Evolutionary conservation across 2,888 invertebrate species (phyloP).

Genomic region (Diarsia brunnea): DNA sequence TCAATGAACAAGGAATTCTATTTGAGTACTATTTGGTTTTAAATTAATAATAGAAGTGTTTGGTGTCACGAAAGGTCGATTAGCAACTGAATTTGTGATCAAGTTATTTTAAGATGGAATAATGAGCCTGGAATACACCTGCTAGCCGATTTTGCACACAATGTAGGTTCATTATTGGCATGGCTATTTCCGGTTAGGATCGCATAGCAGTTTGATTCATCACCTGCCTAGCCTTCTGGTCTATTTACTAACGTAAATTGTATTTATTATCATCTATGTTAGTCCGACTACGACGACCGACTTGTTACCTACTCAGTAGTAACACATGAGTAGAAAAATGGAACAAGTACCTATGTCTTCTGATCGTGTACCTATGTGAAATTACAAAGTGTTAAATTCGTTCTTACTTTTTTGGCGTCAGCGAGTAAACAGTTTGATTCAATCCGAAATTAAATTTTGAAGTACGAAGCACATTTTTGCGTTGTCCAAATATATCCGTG

Average conservation of each 20-base stretch:
- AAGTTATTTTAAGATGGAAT: background rate
- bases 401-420: background rate
- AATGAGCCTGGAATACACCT: background rate
- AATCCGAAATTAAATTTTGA: background rate
- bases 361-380: background rate
- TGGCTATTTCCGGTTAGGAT: too few species aligned
- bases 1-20: background rate
- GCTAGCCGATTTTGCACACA: background rate
- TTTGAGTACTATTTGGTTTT: background rate
- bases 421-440: background rate
- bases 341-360: too few species aligned
- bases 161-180: background rate
- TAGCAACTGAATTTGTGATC: background rate
- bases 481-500: conserved; percentile 18
- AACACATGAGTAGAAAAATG: too few species aligned
- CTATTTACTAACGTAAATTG: too few species aligned
- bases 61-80: conserved; percentile 12
- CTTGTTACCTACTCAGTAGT: too few species aligned
- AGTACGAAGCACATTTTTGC: conserved; percentile 10
- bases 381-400: background rate
- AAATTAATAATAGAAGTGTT: background rate
- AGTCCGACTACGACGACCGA: too few species aligned
- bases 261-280: too few species aligned
- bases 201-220: background rate
- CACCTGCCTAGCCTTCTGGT: background rate